Evolutionary conservation across 2,888 invertebrate genomes (phyloP), one percentile per base, ranked within the genome.

Genomic region (Hirtodrosophila alboralis): DNA sequence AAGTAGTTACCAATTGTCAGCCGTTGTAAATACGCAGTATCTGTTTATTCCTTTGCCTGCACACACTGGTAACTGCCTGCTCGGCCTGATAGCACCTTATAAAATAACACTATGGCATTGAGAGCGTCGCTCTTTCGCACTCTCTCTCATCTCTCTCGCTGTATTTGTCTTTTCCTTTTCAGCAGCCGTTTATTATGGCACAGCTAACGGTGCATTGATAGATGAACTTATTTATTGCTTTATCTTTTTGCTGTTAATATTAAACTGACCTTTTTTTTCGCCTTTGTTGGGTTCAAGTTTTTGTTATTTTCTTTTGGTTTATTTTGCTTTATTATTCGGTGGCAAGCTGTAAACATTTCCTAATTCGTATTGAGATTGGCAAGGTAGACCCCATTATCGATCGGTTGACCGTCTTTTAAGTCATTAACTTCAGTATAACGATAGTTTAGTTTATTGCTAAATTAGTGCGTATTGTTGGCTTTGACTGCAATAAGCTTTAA

Each of bases 261-360:
- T 64, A 85, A 87, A 69, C 79, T 87, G 87, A 81, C 86, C 87
- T 84, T 81, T 80, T 81, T 80, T 78, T 83, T 71, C n/a, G 58
- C 62, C 49, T 56, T 59, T 76, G 62, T 73, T 53, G 27, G 23
- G 13, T 51, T 37, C 30, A 31, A 59, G 47, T 58, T 61, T 37
- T 64, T 57, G 36, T 43, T 41, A 31, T 37, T 31, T 57, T 54
- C 71, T n/a, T 34, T 51, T n/a, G n/a, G n/a, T n/a, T n/a, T n/a
- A n/a, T n/a, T 59, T 43, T 37, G 13, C 10, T 58, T 68, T 62
- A 67, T 41, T 30, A 53, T 53, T 68, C 52, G 64, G 63, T 75
- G 75, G 78, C 74, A 69, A 47, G 40, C 38, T 49, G 53, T 34
- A 31, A 63, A 36, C 49, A 58, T 84, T 81, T 51, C 56, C 49